Evolutionary conservation across 2,113 vertebrate genomes (phyloP).

Genomic region (Dermatemys mawii): DNA sequence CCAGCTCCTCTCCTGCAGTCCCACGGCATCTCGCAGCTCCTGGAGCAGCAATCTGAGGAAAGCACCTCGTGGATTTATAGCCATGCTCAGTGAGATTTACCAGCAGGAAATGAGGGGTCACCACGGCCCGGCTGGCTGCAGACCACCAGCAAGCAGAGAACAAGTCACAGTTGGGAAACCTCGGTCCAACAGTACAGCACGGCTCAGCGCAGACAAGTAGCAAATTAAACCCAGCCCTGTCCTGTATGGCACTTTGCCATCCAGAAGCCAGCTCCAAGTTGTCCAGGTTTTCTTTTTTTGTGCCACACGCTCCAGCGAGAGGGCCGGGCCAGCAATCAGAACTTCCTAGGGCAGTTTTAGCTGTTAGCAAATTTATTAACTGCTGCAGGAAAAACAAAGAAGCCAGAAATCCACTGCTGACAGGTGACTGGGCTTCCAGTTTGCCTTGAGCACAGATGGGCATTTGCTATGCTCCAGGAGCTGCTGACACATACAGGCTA

Average conservation of each 20-base stretch:
- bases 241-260: neutral
- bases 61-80: neutral
- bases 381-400: neutral
- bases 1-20: neutral
- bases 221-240: neutral
- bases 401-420: accelerated
- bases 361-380: accelerated
- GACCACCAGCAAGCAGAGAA: neutral
- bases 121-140: neutral
- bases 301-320: neutral
- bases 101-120: neutral
- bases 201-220: neutral
- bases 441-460: neutral
- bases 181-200: neutral
- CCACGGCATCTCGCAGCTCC: no score
- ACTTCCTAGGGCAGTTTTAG: accelerated
- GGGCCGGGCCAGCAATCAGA: accelerated
- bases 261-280: neutral
- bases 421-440: neutral
- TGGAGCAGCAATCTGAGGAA: neutral
- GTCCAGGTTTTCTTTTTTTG: neutral
- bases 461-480: accelerated
- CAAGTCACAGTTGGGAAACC: neutral
- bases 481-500: neutral
- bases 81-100: neutral